A percentile compares a stretch with the other conserved stretches of the same genome.
Conservation (phyloP, 2,113 vertebrate species). For the Aphyosemion australe region DNA sequence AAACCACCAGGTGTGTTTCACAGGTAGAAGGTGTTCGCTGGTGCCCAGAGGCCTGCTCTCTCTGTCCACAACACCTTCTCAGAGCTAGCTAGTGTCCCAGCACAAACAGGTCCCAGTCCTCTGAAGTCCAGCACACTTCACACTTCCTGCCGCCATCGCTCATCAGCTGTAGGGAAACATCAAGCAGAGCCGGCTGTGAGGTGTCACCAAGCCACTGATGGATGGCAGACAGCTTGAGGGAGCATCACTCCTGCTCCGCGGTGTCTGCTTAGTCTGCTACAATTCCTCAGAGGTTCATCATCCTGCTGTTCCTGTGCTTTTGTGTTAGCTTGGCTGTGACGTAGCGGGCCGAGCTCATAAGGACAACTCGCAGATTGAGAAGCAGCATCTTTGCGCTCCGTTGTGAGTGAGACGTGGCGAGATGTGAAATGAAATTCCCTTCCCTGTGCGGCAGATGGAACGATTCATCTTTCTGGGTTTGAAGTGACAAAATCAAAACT, state of each 20-base stretch:
- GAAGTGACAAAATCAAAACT: slow-evolving; percentile 64
- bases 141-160: slow-evolving; percentile 15
- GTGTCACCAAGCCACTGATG: slow-evolving; percentile 44
- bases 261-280: slow-evolving; percentile 56
- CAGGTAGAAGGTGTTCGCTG: not conserved
- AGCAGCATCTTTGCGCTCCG: slow-evolving; percentile 9
- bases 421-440: slow-evolving; percentile 43
- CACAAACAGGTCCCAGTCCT: slow-evolving; percentile 13
- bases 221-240: slow-evolving; percentile 49
- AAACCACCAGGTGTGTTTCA: not conserved
- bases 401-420: slow-evolving; percentile 30
- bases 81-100: slow-evolving; percentile 6
- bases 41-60: not conserved
- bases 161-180: slow-evolving; percentile 44
- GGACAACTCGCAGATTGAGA: slow-evolving; percentile 32
- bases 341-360: slow-evolving; percentile 6
- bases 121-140: slow-evolving; percentile 33
- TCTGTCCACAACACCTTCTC: not conserved
- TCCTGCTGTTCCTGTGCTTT: slow-evolving; percentile 1
- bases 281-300: slow-evolving; percentile 35
- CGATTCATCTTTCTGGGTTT: slow-evolving; percentile 59
- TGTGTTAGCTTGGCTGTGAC: not conserved
- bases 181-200: slow-evolving; percentile 25
- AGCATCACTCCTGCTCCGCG: slow-evolving; percentile 40
- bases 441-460: slow-evolving; percentile 48